Evolutionary conservation across 2,888 invertebrate species (phyloP).

Genomic region (Portevinia maculata): DNA sequence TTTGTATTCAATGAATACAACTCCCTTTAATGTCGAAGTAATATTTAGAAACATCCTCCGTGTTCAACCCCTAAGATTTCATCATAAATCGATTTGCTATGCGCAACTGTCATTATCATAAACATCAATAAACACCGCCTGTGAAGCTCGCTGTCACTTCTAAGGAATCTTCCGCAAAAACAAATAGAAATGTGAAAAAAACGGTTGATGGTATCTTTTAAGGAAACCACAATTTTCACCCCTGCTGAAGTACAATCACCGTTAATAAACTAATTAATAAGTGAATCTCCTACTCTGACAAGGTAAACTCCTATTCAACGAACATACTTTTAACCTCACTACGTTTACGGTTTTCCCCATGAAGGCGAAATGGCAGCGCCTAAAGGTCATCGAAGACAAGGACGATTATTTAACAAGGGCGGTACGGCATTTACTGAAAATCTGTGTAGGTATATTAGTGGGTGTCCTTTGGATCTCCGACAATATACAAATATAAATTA

Average conservation of each 20-base stretch:
- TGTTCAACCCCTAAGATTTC: background rate
- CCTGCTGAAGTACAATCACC: background rate
- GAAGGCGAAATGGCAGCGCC: constrained; percentile 40
- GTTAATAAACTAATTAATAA: constrained; percentile 55
- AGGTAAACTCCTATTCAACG: constrained; percentile 24
- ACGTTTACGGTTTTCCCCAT: background rate
- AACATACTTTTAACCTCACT: constrained; percentile 24
- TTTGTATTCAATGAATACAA: background rate
- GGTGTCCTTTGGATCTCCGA: constrained; percentile 8
- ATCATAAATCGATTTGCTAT: constrained; percentile 16
- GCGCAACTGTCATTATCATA: constrained; percentile 34
- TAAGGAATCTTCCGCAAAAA: constrained; percentile 11
- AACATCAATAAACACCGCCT: constrained; percentile 15
- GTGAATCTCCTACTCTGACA: constrained; percentile 28
- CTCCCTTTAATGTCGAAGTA: background rate
- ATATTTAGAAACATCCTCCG: background rate
- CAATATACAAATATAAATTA: constrained; percentile 3
- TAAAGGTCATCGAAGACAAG: constrained; percentile 48
- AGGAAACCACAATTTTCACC: background rate
- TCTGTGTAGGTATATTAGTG: constrained; percentile 13
- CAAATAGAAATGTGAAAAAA: background rate
- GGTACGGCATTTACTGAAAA: constrained; percentile 16
- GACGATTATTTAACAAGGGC: background rate
- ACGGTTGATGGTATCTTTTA: background rate
- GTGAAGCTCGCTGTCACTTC: constrained; percentile 14